Conservation (phyloP, 1,140 invertebrate genomes). For the Brachystomella parvula region DNA sequence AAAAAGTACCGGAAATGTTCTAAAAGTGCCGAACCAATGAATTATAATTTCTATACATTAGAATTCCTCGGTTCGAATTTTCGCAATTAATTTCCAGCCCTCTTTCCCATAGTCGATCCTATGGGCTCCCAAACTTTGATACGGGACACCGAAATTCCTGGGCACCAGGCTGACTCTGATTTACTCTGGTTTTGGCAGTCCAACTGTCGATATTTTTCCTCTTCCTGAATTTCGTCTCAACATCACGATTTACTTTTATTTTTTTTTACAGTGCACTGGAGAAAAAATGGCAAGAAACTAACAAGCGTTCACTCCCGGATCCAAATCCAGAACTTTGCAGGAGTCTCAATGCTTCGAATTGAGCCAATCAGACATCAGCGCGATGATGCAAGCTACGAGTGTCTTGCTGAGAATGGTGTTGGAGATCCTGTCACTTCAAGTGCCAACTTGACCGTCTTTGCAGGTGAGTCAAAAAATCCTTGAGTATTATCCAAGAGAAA, state of each 20-base stretch:
- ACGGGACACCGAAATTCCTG: no score
- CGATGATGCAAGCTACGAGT: constrained; percentile 88
- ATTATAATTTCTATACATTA: no score
- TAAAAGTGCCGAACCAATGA: no score
- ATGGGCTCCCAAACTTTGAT: no score
- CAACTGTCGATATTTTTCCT: constrained; percentile 37
- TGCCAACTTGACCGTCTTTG: constrained; percentile 76
- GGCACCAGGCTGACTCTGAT: no score
- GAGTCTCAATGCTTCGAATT: constrained; percentile 79
- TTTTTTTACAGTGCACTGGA: constrained; percentile 43
- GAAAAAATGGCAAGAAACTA: constrained; percentile 78
- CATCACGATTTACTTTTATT: not conserved
- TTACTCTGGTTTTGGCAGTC: no score
- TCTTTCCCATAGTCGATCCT: no score
- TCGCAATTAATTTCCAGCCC: no score
- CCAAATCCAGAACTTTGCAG: constrained; percentile 47
- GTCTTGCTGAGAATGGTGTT: constrained; percentile 91
- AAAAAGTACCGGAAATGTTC: no score
- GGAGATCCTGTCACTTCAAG: constrained; percentile 84
- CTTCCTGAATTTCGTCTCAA: not conserved
- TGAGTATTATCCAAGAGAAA: not conserved
- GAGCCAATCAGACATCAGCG: constrained; percentile 73
- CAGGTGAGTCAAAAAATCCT: constrained; percentile 61
- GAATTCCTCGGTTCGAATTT: no score
- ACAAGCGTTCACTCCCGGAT: constrained; percentile 56